Evolutionary conservation across 2,113 vertebrate species (phyloP).

Genomic region (Patagioenas fasciata): DNA sequence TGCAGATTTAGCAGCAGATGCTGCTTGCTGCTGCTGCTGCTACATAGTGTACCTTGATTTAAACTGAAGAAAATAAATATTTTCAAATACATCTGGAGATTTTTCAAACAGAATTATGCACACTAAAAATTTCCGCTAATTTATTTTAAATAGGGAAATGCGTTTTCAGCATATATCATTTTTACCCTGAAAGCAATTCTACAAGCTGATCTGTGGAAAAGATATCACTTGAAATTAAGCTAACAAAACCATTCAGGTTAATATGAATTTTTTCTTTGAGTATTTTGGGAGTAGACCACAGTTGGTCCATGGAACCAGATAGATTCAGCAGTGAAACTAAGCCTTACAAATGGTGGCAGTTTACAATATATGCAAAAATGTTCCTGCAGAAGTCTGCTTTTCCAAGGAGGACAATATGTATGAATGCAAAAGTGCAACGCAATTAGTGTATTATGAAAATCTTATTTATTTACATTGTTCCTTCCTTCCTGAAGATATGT

Average conservation of each 20-base stretch:
- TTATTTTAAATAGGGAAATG: neutral
- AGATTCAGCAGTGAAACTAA: neutral
- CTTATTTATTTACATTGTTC: neutral
- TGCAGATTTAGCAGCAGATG: neutral
- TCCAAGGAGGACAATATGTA: neutral
- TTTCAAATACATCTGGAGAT: neutral
- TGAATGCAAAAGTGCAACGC: neutral
- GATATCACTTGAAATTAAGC: neutral
- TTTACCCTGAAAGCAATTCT: neutral
- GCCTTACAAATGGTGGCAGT: neutral
- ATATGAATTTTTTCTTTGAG: neutral
- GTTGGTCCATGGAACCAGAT: neutral
- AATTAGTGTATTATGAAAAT: neutral
- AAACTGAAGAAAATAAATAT: neutral
- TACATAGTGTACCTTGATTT: neutral
- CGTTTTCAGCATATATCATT: neutral
- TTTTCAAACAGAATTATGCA: neutral
- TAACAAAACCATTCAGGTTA: neutral
- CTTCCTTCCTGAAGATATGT: neutral
- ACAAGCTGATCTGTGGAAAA: neutral
- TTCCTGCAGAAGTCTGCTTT: neutral
- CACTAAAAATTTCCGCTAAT: neutral
- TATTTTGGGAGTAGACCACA: neutral
- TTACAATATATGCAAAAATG: neutral
- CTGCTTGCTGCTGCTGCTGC: neutral